Base-by-base conservation (phyloP, 2,888 invertebrate species). In the Zygogramma bicolorata region DNA sequence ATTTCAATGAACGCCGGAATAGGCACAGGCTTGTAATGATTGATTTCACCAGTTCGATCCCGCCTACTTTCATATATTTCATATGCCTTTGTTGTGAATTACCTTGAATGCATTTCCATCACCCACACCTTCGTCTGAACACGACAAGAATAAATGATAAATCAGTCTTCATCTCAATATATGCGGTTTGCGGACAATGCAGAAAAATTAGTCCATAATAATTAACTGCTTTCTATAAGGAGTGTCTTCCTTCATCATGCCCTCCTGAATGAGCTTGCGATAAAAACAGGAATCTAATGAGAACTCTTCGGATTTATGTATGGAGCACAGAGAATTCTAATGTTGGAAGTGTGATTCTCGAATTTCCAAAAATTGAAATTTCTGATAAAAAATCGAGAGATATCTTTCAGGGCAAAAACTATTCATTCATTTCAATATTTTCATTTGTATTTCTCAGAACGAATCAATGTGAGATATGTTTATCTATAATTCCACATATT, bases 61-160 rank as follows among this genome's bases (percentile, higher is more conserved):
- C 27, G 27, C 53, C 53, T 53, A 53, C 53, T 25, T 13, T 53
- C n/a, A 22, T 53, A n/a, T 53, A 15, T 53, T 53, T 53, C 53
- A 53, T 53, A 53, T 25, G n/a, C 59, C 42, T 71, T 59, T 49
- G 61, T 68, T 57, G 31, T 34, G n/a, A 71, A 71, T 71, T 68
- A 38, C 65, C 57, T 71, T 66, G 67, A 71, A 38, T 62, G 49
- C 67, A 67, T 67, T 65, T 69, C 34, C 67, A 65, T 59, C 18
- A 67, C 61, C 71, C 67, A 61, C 61, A 25, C 53, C 53, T 53
- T 53, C n/a, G n/a, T 53, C 25, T 6, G 53, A 53, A 53, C 53
- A 53, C 27, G 27, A 53, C 27, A 25, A 25, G 27, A 53, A 53
- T 53, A 53, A 53, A 53, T 53, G 25, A 53, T 53, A 53, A 27